Base-by-base conservation (phyloP, 2,113 vertebrate species). In the Opisthocomus hoazin region DNA sequence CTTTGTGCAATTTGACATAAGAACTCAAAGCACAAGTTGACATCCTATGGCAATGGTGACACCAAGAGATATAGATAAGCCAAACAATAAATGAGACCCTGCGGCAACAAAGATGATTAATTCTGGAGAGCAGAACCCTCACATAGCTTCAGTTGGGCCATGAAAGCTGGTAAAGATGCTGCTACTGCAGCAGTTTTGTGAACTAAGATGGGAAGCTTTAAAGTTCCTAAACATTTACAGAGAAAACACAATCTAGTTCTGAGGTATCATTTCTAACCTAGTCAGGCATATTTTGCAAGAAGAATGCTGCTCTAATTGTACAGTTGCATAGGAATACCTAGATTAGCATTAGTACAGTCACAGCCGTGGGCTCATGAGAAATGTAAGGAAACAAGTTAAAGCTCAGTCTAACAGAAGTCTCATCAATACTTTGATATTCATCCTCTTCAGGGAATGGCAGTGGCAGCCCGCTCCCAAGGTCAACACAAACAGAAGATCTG, bases 401-500 rank as follows among this genome's bases (percentile, higher is more conserved):
- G 48, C 39, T 63, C 58, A 45, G 3, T 20, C 12, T 46, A 22
- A 16, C 20, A 36, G 16, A 66, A 21, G 23, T 54, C n/a, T 34
- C 23, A 46, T 45, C 26, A 54, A 29, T 69, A 29, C 23, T 76
- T 24, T 22, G 26, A 69, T 63, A 12, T 41, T 73, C 16, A n/a
- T 87, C 56, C 32, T 32, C 23, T 83, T 21, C 88, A 99, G 99
- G 99, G 99, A 57, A 99, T 99, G 98, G 98, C 99, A 2, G 98
- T 98, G 45, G 99, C 99, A 84, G 98, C 98, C 79, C 98, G 99
- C 26, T 99, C 99, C 84, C 99, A 99, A 82, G 99, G 99, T 80
- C 99, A 99, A 53, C 99, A 99, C 98, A 99, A 99, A 88, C 99
- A 99, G 95, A 98, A 98, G 95, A 98, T 99, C 87, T 99, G 98